These are phyloP conservation scores for Syngnathus typhle DNA, from an alignment of 2,113 vertebrate species.

Conservation along the genomic window DNA sequence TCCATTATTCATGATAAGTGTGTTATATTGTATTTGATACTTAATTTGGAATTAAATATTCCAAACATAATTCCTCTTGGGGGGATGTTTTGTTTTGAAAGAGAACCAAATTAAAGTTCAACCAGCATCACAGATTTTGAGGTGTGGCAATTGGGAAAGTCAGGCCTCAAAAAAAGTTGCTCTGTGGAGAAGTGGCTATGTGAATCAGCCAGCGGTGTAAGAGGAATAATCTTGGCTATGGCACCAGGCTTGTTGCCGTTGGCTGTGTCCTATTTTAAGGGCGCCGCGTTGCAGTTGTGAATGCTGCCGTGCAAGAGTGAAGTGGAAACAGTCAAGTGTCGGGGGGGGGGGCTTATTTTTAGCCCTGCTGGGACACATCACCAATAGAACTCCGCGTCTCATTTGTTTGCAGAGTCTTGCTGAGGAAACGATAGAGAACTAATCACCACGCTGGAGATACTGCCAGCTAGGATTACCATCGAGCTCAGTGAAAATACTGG, in stretches of 20 bases:
- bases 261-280: constrained; percentile 66
- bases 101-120: background rate
- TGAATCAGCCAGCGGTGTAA: constrained; percentile 55
- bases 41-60: background rate
- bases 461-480: constrained; percentile 42
- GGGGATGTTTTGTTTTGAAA: background rate
- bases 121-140: background rate
- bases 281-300: constrained; percentile 53
- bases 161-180: constrained; percentile 9
- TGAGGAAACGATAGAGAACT: constrained; percentile 49
- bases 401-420: constrained; percentile 40
- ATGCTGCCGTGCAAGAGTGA: constrained; percentile 59
- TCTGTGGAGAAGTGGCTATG: constrained; percentile 47
- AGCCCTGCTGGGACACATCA: constrained; percentile 61
- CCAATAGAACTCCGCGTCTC: constrained; percentile 58
- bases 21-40: no score
- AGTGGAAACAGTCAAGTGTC: constrained; percentile 76
- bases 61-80: background rate
- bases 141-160: constrained; percentile 1
- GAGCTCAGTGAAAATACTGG: constrained; percentile 30
- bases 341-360: constrained; percentile 66
- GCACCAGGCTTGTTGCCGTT: constrained; percentile 50
- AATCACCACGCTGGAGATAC: constrained; percentile 47
- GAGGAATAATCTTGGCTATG: constrained; percentile 54
- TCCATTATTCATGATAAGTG: background rate